Evolutionary conservation across 2,888 invertebrate genomes (phyloP).

Genomic region (Pseudoips prasinana): DNA sequence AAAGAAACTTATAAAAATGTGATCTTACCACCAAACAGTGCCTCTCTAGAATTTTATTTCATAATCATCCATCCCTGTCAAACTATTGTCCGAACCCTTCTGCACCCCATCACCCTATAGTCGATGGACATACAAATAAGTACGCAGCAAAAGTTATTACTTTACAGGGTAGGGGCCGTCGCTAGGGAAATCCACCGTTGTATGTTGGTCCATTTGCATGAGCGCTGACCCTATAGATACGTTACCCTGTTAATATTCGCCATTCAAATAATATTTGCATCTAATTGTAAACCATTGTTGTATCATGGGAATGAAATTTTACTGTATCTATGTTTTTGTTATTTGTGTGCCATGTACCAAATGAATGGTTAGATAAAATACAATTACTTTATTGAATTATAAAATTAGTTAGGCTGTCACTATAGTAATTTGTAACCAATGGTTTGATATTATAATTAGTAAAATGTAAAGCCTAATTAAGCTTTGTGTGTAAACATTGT

Average conservation of each 20-base stretch:
- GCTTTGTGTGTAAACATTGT: no score
- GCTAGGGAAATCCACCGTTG: constrained; percentile 69
- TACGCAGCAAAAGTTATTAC: constrained; percentile 46
- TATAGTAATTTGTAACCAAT: no score
- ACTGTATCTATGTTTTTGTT: not conserved
- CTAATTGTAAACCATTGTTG: constrained; percentile 73
- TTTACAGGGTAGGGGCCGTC: constrained; percentile 57
- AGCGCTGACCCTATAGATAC: constrained; percentile 61
- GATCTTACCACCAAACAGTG: no score
- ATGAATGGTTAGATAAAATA: not conserved
- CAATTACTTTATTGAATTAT: no score
- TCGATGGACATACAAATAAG: constrained; percentile 29
- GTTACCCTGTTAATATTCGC: constrained; percentile 59
- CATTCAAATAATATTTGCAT: constrained; percentile 73
- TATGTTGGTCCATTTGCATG: constrained; percentile 60
- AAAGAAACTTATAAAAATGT: no score
- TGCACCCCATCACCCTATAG: constrained; percentile 18
- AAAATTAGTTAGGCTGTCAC: no score
- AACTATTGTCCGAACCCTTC: not conserved
- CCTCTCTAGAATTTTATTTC: not conserved
- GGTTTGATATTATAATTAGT: no score
- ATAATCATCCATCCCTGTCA: not conserved
- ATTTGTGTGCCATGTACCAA: constrained; percentile 6
- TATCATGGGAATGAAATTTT: constrained; percentile 64
- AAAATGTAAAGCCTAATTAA: no score